phyloP scores from a whole-genome alignment of 2,888 invertebrate genomes.

The Pristionchus maxplancki region DNA sequence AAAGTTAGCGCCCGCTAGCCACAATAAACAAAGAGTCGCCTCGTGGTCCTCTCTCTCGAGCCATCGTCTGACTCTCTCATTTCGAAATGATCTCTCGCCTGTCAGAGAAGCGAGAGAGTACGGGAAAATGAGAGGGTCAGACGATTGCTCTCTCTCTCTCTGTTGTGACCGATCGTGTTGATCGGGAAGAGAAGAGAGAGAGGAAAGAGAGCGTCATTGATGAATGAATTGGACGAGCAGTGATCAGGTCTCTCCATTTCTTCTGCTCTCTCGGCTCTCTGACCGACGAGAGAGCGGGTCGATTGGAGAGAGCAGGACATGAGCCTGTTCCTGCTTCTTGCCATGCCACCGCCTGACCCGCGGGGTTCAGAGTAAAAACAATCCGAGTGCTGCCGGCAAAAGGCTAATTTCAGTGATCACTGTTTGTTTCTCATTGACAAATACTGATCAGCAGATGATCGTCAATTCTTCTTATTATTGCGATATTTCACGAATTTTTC shows the following conservation, averaged over 20 bases:
- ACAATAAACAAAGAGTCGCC: background rate
- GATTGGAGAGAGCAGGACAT: background rate
- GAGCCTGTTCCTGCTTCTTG: too few species aligned
- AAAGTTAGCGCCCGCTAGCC: background rate
- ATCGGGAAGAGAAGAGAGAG: background rate
- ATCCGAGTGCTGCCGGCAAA: too few species aligned
- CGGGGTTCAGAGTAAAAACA: too few species aligned
- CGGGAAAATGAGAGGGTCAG: background rate
- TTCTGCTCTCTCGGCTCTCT: background rate
- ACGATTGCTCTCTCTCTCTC: background rate
- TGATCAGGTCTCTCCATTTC: background rate
- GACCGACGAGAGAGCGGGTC: background rate
- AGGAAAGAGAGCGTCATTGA: background rate
- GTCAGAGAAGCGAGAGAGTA: background rate
- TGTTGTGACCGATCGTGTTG: slow-evolving; percentile 21
- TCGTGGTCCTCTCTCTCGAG: background rate
- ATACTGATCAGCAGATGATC: too few species aligned
- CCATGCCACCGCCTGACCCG: too few species aligned
- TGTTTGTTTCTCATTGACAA: too few species aligned
- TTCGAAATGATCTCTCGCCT: background rate
- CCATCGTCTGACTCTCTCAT: too few species aligned
- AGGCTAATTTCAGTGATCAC: too few species aligned
- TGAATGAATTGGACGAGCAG: slow-evolving; percentile 2
- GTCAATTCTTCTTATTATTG: too few species aligned
- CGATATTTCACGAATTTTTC: too few species aligned